phyloP scores from a whole-genome alignment of 2,888 invertebrate genomes.

The Parthenolecanium corni region DNA sequence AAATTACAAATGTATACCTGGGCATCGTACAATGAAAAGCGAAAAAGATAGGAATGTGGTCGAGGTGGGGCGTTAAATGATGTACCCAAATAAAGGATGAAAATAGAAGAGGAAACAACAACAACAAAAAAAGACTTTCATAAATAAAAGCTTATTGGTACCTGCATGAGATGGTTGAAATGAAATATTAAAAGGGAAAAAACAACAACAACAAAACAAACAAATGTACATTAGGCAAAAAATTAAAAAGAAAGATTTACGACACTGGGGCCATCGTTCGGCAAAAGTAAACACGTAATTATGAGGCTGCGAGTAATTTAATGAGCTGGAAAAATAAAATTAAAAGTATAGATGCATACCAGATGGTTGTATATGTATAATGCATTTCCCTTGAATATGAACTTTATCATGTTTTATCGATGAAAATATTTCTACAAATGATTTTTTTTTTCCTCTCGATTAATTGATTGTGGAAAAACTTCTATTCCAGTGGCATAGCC shows the following conservation, averaged over 20 bases:
- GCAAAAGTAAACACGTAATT: constrained; percentile 23
- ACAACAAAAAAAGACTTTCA: not conserved
- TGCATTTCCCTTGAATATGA: too few relatives aligned
- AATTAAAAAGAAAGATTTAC: constrained; percentile 3
- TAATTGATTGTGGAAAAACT: too few relatives aligned
- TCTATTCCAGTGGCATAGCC: too few relatives aligned
- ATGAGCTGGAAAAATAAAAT: constrained; percentile 9
- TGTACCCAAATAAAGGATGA: constrained; percentile 9
- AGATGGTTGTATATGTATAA: too few relatives aligned
- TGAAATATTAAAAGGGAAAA: not conserved
- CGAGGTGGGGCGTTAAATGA: constrained; percentile 3
- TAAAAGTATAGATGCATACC: too few relatives aligned
- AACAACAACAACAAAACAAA: not conserved
- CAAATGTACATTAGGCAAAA: constrained; percentile 4
- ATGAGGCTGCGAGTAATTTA: not conserved
- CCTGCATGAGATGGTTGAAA: not conserved
- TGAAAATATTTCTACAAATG: too few relatives aligned
- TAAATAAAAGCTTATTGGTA: not conserved
- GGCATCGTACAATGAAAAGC: not conserved
- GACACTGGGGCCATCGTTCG: not conserved
- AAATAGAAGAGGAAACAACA: not conserved
- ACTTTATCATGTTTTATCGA: too few relatives aligned
- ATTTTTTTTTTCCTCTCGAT: too few relatives aligned
- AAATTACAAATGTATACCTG: not conserved
- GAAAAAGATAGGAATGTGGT: constrained; percentile 8